Conservation (phyloP, 2,888 invertebrate species). For the Ormyrus pomaceus region DNA sequence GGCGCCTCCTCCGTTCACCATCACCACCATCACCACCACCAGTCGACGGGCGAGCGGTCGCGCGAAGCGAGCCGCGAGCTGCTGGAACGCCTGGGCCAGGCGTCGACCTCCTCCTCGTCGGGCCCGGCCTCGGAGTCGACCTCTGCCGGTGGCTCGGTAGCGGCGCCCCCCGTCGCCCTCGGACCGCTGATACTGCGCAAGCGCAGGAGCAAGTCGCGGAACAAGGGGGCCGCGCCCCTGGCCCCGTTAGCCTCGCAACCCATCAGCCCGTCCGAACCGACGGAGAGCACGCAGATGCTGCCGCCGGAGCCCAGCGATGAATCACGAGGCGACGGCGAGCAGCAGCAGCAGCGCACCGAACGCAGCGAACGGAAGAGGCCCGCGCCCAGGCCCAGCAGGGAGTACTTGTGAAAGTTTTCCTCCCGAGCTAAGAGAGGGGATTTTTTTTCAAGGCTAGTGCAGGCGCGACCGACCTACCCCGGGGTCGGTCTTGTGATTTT, state of each 20-base stretch:
- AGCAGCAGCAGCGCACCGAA: slow-evolving; percentile 57
- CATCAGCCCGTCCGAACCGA: slow-evolving; percentile 77
- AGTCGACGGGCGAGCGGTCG: slow-evolving; percentile 59
- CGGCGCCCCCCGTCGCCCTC: slow-evolving; percentile 57
- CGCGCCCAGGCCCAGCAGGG: slow-evolving; percentile 70
- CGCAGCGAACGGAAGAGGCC: slow-evolving; percentile 70
- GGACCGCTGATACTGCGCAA: slow-evolving; percentile 76
- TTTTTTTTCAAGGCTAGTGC: slow-evolving; percentile 62
- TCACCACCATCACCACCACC: slow-evolving; percentile 57
- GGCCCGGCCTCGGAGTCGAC: not conserved
- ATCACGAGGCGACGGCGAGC: too few relatives aligned
- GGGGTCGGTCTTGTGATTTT: slow-evolving; percentile 52
- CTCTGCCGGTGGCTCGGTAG: not conserved
- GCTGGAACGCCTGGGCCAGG: slow-evolving; percentile 70
- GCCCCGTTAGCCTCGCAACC: slow-evolving; percentile 78
- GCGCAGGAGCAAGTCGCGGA: slow-evolving; percentile 80
- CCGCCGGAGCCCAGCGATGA: slow-evolving; percentile 62
- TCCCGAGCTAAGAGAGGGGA: slow-evolving; percentile 49
- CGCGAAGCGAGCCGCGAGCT: slow-evolving; percentile 70
- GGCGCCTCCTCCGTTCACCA: slow-evolving; percentile 40
- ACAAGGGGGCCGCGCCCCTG: slow-evolving; percentile 76
- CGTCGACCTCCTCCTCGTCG: slow-evolving; percentile 57
- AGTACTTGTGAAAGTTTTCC: slow-evolving; percentile 73
- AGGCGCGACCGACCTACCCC: slow-evolving; percentile 49
- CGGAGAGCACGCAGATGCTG: slow-evolving; percentile 78